Percentiles rank a stretch among this genome's conserved stretches.
phyloP scores from a whole-genome alignment of 2,888 invertebrate species.

The Dryocosmus kuriphilus region DNA sequence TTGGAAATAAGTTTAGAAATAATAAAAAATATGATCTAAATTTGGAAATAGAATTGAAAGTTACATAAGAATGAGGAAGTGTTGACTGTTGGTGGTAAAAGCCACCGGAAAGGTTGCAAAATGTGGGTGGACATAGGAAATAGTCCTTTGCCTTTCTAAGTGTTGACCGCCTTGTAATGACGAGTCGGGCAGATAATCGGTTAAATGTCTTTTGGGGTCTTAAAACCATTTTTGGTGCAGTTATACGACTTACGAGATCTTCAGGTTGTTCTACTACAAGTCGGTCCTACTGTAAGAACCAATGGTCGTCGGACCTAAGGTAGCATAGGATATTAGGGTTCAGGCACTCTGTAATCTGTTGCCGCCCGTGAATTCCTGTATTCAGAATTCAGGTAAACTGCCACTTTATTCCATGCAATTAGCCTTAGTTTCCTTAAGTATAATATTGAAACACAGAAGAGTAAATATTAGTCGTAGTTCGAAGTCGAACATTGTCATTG shows the following conservation, averaged over 20 bases:
- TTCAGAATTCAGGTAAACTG: constrained; percentile 25
- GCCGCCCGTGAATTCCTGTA: constrained; percentile 18
- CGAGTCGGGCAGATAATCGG: constrained; percentile 10
- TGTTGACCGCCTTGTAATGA: constrained; percentile 50
- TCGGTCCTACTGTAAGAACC: background rate
- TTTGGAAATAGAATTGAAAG: background rate
- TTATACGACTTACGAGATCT: constrained; percentile 20
- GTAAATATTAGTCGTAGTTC: constrained; percentile 27
- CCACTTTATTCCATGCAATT: constrained; percentile 28
- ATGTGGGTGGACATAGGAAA: constrained; percentile 37
- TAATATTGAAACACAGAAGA: constrained; percentile 9
- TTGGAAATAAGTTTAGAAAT: too few species aligned
- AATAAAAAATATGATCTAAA: too few species aligned
- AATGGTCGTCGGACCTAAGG: background rate
- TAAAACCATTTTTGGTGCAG: constrained; percentile 28
- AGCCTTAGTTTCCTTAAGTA: constrained; percentile 28
- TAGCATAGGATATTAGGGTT: background rate
- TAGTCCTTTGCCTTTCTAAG: constrained; percentile 28
- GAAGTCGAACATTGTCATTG: background rate
- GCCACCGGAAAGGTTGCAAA: constrained; percentile 35
- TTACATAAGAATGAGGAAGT: background rate
- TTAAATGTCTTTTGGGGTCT: constrained; percentile 24
- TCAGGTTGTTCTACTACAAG: constrained; percentile 2
- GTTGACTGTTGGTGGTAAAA: constrained; percentile 15
- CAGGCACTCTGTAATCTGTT: constrained; percentile 30